phyloP scores from a whole-genome alignment of 1,140 invertebrate genomes.

The Orchestia grillus region DNA sequence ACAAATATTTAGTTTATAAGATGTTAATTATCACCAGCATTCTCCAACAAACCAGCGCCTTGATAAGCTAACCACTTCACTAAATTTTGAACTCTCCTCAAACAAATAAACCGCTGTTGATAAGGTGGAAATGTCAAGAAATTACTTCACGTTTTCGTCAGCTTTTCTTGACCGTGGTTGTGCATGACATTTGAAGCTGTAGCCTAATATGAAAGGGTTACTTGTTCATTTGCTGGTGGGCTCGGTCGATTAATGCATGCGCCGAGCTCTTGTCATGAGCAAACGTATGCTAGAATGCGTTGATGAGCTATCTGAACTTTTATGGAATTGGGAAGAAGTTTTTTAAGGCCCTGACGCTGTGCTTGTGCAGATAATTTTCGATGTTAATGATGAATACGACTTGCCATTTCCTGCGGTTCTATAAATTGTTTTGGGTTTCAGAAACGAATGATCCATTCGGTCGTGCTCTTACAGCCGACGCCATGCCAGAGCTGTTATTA shows the following conservation, averaged over 20 bases:
- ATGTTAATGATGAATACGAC: not conserved
- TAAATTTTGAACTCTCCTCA: not conserved
- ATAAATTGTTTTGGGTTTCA: not conserved
- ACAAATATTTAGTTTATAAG: not conserved
- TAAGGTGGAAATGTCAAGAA: not conserved
- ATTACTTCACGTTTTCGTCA: not conserved
- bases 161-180: not conserved
- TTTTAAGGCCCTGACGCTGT: not conserved
- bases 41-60: not conserved
- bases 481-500: not conserved
- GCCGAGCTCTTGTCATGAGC: too few relatives aligned
- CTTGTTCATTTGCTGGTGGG: not conserved
- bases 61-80: not conserved
- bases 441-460: not conserved
- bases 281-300: too few relatives aligned
- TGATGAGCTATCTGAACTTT: not conserved
- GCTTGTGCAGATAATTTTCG: not conserved
- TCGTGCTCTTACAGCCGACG: not conserved
- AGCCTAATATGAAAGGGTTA: not conserved
- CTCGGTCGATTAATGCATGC: not conserved
- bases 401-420: not conserved
- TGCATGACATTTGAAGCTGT: not conserved
- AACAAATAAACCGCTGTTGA: not conserved
- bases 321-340: not conserved
- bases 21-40: not conserved